Conservation (phyloP, 2,888 invertebrate genomes). For the Erannis defoliaria region DNA sequence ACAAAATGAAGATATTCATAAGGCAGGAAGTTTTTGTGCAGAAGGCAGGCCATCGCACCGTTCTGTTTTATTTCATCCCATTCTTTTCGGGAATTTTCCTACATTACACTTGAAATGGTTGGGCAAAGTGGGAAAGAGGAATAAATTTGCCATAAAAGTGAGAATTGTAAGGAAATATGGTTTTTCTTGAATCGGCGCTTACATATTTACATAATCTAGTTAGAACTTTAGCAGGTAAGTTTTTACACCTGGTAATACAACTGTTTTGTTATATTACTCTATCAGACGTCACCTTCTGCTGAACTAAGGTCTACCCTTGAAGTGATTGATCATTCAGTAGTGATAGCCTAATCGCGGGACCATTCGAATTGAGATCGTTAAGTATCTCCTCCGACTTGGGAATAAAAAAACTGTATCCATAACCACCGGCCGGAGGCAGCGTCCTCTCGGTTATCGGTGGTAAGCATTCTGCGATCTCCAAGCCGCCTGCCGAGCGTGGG, state of each 20-base stretch:
- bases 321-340: too few relatives aligned
- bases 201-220: slow-evolving; percentile 13
- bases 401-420: too few relatives aligned
- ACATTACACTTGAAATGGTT: slow-evolving; percentile 16
- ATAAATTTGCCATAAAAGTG: slow-evolving; percentile 29
- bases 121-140: slow-evolving; percentile 13
- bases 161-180: slow-evolving; percentile 15
- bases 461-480: too few relatives aligned
- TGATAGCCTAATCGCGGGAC: too few relatives aligned
- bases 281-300: too few relatives aligned
- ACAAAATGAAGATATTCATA: not conserved
- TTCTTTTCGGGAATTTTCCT: slow-evolving; percentile 22
- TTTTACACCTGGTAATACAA: not conserved
- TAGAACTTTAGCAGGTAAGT: slow-evolving; percentile 3
- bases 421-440: too few relatives aligned
- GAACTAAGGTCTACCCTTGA: too few relatives aligned
- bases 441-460: too few relatives aligned
- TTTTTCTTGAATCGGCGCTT: slow-evolving; percentile 19
- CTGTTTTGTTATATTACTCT: too few relatives aligned
- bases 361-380: too few relatives aligned
- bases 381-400: too few relatives aligned
- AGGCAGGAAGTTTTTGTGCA: slow-evolving; percentile 10
- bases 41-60: slow-evolving; percentile 1
- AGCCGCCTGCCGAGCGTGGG: too few relatives aligned
- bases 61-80: slow-evolving; percentile 10